A percentile compares a stretch with the other conserved stretches of the same genome.
Conservation (phyloP, 2,113 vertebrate genomes). For the Cyprichromis sp. region DNA sequence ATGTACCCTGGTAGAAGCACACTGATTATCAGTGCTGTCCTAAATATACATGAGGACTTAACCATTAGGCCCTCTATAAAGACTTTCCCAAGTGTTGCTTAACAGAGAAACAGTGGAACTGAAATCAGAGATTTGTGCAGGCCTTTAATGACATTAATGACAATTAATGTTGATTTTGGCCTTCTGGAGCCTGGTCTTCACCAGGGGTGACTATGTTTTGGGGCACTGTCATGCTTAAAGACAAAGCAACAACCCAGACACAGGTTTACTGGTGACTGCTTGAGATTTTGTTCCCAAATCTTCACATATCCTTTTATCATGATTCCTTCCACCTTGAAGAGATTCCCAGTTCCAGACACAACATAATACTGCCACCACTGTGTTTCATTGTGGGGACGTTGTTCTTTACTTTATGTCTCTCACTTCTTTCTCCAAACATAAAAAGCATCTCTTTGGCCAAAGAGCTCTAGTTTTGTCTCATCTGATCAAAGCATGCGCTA, state of each 20-base stretch:
- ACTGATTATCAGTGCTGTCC: background rate
- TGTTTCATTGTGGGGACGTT: rapidly evolving
- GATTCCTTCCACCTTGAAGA: background rate
- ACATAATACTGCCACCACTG: background rate
- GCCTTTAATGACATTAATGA: background rate
- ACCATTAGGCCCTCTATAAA: background rate
- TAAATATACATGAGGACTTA: background rate
- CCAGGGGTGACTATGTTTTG: background rate
- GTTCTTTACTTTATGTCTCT: background rate
- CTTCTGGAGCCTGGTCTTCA: background rate
- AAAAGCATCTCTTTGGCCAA: background rate
- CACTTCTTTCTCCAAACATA: background rate
- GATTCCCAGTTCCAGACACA: background rate
- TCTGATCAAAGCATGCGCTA: background rate
- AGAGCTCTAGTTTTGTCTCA: background rate
- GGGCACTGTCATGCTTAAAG: rapidly evolving
- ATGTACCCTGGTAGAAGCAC: slow-evolving; percentile 62
- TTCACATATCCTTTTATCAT: rapidly evolving
- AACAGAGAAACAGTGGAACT: background rate
- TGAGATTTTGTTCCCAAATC: background rate
- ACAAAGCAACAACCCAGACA: background rate
- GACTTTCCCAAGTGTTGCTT: background rate
- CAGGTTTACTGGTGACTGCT: background rate
- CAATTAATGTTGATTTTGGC: background rate
- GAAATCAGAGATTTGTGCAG: background rate